phyloP scores from a whole-genome alignment of 2,113 vertebrate species.

The Ictidomys tridecemlineatus region DNA sequence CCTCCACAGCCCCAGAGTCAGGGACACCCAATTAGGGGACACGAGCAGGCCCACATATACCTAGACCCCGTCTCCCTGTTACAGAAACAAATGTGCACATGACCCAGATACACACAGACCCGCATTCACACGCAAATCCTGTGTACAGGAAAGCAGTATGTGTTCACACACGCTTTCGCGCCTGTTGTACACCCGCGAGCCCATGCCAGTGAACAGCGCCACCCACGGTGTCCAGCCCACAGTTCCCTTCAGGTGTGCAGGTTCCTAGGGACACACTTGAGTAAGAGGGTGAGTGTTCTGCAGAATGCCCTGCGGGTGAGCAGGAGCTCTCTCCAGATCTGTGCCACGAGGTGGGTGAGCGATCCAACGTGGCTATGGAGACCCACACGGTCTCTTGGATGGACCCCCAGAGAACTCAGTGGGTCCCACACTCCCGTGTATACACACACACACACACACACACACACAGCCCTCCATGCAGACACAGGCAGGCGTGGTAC shows the following conservation, averaged over 20 bases:
- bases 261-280: neutral
- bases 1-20: neutral
- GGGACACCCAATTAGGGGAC: neutral
- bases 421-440: neutral
- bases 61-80: neutral
- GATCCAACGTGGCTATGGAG: neutral
- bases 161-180: neutral
- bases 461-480: rapidly evolving
- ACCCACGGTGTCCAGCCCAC: rapidly evolving
- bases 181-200: too few relatives aligned
- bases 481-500: slow-evolving; percentile 13
- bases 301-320: neutral
- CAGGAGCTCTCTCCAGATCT: neutral
- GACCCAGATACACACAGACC: neutral
- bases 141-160: neutral
- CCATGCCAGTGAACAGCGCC: rapidly evolving
- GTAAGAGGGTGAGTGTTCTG: neutral
- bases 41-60: neutral
- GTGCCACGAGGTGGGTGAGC: neutral
- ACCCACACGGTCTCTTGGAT: neutral
- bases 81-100: rapidly evolving
- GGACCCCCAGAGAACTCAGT: neutral
- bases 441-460: neutral
- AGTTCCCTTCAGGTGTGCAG: neutral
- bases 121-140: neutral